phyloP scores from a whole-genome alignment of 2,797 vertebrate genomes.

The Myripristis murdjan region DNA sequence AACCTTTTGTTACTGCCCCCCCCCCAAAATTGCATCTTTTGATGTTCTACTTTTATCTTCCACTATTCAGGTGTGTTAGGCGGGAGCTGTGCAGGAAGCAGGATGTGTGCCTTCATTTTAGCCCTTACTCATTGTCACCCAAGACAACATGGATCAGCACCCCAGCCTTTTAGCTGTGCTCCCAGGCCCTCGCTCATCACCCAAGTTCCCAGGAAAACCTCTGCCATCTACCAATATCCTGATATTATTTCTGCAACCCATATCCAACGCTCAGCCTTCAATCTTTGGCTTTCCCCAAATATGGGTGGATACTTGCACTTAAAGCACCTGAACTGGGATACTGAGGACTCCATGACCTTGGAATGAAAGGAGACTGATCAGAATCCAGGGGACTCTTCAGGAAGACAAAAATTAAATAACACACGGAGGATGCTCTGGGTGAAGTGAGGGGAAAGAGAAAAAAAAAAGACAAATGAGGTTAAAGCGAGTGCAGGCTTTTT shows the following conservation, averaged over 20 bases:
- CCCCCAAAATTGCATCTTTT: background rate
- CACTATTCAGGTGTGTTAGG: constrained; percentile 95
- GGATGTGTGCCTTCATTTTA: constrained; percentile 99
- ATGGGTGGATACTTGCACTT: constrained; percentile 80
- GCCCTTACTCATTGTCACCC: constrained; percentile 95
- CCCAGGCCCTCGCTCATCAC: constrained; percentile 69
- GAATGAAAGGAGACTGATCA: constrained; percentile 44
- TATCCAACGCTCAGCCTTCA: constrained; percentile 57
- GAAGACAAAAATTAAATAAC: constrained; percentile 51
- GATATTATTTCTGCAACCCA: constrained; percentile 63
- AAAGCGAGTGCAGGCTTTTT: constrained; percentile 91
- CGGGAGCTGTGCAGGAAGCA: constrained; percentile 88
- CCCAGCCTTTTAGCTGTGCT: constrained; percentile 69
- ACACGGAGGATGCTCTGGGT: constrained; percentile 80
- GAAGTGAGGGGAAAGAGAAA: constrained; percentile 61
- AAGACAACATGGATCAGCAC: constrained; percentile 89
- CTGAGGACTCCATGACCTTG: constrained; percentile 69
- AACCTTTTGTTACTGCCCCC: background rate
- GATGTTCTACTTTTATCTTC: constrained; percentile 22
- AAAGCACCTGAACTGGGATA: constrained; percentile 63
- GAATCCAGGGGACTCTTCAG: constrained; percentile 65
- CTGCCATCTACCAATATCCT: constrained; percentile 61
- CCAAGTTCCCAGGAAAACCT: constrained; percentile 64
- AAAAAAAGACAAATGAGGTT: constrained; percentile 91
- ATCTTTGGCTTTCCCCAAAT: constrained; percentile 64